Evolutionary conservation across 1,140 invertebrate genomes (phyloP).

Genomic region (Lethrus apterus): DNA sequence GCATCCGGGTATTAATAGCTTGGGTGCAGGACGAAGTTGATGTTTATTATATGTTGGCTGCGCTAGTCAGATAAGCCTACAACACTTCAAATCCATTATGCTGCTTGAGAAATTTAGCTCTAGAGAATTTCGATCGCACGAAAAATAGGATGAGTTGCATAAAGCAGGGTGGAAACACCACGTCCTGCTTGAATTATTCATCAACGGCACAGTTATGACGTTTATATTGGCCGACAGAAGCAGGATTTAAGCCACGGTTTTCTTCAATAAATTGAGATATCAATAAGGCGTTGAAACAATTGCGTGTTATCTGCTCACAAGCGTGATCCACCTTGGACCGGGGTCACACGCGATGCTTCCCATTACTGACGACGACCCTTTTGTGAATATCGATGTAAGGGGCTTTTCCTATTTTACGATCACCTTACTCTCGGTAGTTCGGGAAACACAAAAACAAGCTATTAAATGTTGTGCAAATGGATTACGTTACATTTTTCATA

Average conservation of each 20-base stretch:
- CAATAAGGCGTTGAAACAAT: slow-evolving; percentile 11
- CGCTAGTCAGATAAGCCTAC: slow-evolving; percentile 9
- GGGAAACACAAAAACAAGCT: no score
- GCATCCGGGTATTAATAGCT: no score
- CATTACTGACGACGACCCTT: not conserved
- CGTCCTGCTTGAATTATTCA: slow-evolving; percentile 10
- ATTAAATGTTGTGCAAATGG: no score
- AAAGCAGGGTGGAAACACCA: slow-evolving; percentile 10
- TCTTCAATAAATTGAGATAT: slow-evolving; percentile 10
- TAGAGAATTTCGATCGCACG: slow-evolving; percentile 7
- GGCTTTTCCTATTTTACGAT: no score
- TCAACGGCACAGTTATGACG: slow-evolving; percentile 4
- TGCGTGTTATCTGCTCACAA: slow-evolving; percentile 4
- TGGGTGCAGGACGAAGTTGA: no score
- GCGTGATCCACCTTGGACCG: not conserved
- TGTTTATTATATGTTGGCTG: slow-evolving; percentile 11
- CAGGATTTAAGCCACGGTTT: slow-evolving; percentile 2
- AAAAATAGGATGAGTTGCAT: slow-evolving; percentile 8
- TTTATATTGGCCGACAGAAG: slow-evolving; percentile 1
- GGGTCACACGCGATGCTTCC: not conserved
- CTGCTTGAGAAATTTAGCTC: not conserved
- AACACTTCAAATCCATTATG: slow-evolving; percentile 3
- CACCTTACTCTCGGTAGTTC: no score
- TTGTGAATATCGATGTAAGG: no score
- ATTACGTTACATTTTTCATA: no score